These are phyloP conservation scores for Myoxocephalus aenaeus DNA, from an alignment of 2,797 vertebrate genomes.

Conservation along the genomic window DNA sequence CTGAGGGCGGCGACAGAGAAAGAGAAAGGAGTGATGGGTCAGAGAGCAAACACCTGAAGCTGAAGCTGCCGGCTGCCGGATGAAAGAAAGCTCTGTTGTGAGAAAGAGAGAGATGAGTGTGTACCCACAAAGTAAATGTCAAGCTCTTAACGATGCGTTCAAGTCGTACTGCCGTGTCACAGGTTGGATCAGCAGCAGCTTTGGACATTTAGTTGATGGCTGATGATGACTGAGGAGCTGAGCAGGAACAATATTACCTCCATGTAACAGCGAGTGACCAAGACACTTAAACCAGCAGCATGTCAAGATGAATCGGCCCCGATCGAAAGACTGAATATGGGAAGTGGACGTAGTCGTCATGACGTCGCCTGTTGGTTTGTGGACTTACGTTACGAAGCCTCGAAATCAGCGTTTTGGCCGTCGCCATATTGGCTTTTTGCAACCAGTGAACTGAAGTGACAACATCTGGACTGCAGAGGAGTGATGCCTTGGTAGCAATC, in stretches of 20 bases:
- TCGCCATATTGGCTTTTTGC: too few species aligned
- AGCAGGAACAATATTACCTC: neutral
- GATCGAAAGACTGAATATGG: neutral
- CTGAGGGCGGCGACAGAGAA: neutral
- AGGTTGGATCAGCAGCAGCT: neutral
- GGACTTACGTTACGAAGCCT: neutral
- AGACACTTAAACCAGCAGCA: neutral
- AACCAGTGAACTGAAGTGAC: too few species aligned
- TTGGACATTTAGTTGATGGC: neutral
- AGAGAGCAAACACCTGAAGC: constrained; percentile 4
- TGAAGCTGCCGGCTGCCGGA: neutral
- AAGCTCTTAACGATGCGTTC: neutral
- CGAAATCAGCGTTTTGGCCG: too few species aligned
- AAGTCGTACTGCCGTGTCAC: neutral
- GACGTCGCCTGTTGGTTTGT: too few species aligned
- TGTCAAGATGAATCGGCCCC: too few species aligned
- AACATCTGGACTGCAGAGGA: too few species aligned
- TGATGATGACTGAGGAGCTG: neutral
- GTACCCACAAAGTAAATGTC: neutral
- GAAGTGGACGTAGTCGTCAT: neutral
- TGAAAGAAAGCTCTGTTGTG: neutral
- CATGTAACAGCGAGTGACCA: neutral
- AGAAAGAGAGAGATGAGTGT: neutral
- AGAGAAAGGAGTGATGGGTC: neutral
- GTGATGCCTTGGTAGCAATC: too few species aligned